Evolutionary conservation across 2,888 invertebrate genomes (phyloP), one percentile per base, ranked within the genome.

Genomic region (Choristoneura rosaceana): DNA sequence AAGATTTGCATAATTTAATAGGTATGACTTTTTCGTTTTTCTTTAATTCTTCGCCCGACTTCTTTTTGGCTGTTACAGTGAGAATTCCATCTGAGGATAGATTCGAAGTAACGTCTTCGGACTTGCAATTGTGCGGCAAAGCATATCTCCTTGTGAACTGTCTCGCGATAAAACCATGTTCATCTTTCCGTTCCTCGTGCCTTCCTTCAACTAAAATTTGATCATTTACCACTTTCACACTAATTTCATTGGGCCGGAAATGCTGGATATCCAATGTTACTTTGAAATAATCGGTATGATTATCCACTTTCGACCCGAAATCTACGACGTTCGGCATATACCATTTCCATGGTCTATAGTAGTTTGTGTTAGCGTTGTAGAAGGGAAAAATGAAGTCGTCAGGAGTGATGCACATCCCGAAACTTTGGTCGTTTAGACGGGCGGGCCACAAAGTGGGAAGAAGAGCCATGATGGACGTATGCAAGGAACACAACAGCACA

Each of bases 201-300:
- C 89, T 93, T 3, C 91, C 95, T 83, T 96, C 95, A 10, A 96
- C 94, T 10, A 96, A 87, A 43, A 96, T 93, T 76, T 93, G 94
- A 74, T 94, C 94, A 74, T 95, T 95, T 10, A 92, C 90, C 0
- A 96, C 95, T 87, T 96, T 96, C 0, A 97, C 96, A 0, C 94
- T 95, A 43, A 97, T 94, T 87, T 97, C 97, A 17, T 95, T 94
- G 0, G 96, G 96, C 5, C 94, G 87, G 82, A 96, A 97, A 80
- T 96, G 96, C 80, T 96, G 95, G 1, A 96, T 96, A 79, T 96
- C 96, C 70, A 96, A 83, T 66, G 95, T 95, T 1, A 96, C 95
- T 90, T 95, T 91, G 74, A 91, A 94, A 66, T 81, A 82, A 69
- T 93, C 90, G 74, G 84, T 83, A 60, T 83, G 80, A 67, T 82